Conservation (phyloP, 2,113 vertebrate genomes). For the Nothocercus nigrocapillus region DNA sequence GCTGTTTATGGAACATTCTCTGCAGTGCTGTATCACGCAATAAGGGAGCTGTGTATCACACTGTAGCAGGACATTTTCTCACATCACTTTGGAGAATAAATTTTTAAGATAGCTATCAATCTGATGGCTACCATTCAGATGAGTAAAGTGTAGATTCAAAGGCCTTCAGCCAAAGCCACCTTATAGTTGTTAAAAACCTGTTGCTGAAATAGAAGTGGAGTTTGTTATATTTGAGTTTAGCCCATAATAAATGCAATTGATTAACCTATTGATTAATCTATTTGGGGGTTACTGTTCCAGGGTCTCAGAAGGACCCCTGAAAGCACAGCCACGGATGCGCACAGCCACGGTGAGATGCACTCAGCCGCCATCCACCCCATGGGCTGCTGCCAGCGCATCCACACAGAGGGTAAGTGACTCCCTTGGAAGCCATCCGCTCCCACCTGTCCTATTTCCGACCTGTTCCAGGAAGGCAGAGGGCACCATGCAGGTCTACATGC, state of each 20-base stretch:
- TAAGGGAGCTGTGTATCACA: not conserved
- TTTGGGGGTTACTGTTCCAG: not conserved
- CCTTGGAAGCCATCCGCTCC: not conserved
- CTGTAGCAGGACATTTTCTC: not conserved
- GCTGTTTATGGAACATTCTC: not conserved
- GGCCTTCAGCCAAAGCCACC: not conserved
- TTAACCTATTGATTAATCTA: too few species aligned
- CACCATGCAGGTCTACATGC: not conserved
- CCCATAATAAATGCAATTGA: not conserved
- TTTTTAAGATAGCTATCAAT: not conserved
- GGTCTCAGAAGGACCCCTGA: not conserved
- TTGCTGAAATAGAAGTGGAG: not conserved
- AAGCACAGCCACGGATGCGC: not conserved
- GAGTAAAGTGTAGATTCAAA: not conserved
- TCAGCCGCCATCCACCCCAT: not conserved
- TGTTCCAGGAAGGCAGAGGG: not conserved
- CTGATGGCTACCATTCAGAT: not conserved
- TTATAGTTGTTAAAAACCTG: not conserved
- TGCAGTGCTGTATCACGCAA: not conserved
- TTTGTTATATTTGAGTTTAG: not conserved
- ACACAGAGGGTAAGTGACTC: not conserved
- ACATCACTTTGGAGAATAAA: not conserved
- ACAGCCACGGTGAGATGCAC: not conserved
- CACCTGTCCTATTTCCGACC: not conserved
- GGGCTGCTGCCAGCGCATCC: not conserved